Evolutionary conservation across 1,140 invertebrate genomes (phyloP).

Genomic region (Drosophila azteca): DNA sequence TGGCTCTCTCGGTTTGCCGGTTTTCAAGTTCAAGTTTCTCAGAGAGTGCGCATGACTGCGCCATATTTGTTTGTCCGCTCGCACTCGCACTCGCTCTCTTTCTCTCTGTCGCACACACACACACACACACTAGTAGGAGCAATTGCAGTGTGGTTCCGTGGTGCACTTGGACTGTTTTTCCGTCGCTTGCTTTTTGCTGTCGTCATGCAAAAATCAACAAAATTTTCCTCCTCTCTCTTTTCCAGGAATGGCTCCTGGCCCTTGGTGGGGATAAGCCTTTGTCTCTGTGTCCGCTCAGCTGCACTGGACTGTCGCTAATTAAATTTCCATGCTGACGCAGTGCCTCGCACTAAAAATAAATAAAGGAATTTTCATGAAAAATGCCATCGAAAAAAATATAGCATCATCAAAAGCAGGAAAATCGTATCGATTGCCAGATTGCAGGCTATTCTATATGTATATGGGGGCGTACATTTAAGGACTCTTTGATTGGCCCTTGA

Average conservation of each 20-base stretch:
- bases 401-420: slow-evolving; percentile 15
- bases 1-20: slow-evolving; percentile 31
- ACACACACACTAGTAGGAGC: too few relatives aligned
- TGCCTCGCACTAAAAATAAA: slow-evolving; percentile 74
- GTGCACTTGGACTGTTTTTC: slow-evolving; percentile 49
- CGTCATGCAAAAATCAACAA: slow-evolving; percentile 67
- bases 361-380: slow-evolving; percentile 52
- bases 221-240: slow-evolving; percentile 2
- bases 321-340: slow-evolving; percentile 77
- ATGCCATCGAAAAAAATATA: slow-evolving; percentile 23
- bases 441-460: slow-evolving; percentile 16
- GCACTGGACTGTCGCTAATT: slow-evolving; percentile 74
- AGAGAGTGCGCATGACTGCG: slow-evolving; percentile 73
- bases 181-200: slow-evolving; percentile 61
- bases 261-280: too few relatives aligned
- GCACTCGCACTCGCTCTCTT: slow-evolving; percentile 25
- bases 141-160: slow-evolving; percentile 28
- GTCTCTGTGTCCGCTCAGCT: slow-evolving; percentile 27
- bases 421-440: slow-evolving; percentile 36
- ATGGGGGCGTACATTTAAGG: too few relatives aligned
- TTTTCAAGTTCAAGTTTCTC: slow-evolving; percentile 80
- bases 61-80: slow-evolving; percentile 55
- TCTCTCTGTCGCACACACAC: slow-evolving; percentile 4
- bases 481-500: too few relatives aligned
- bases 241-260: slow-evolving; percentile 20